These are phyloP conservation scores for Neuroscelio doddi DNA, from an alignment of 2,888 invertebrate species.

Conservation along the genomic window DNA sequence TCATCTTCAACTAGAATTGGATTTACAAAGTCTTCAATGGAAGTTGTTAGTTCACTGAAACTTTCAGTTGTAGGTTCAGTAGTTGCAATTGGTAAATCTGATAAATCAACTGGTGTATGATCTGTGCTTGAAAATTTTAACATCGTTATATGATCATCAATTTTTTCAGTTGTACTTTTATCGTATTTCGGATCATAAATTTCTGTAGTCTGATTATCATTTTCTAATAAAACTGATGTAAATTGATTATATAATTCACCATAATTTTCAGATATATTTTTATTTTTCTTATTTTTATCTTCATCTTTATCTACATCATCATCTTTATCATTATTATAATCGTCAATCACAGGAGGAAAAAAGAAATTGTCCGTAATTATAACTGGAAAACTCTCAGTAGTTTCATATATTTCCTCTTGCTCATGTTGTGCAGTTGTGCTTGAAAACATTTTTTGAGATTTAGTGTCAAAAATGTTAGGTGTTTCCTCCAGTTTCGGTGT, in stretches of 20 bases:
- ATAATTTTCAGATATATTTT: too few species aligned
- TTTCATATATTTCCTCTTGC: constrained; percentile 23
- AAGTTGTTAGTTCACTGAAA: constrained; percentile 10
- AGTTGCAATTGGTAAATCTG: constrained; percentile 1
- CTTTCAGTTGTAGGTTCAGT: constrained; percentile 30
- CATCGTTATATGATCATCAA: constrained; percentile 25
- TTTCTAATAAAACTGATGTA: constrained; percentile 19
- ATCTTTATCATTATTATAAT: constrained; percentile 40
- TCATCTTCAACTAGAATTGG: constrained; percentile 8
- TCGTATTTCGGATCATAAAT: neutral
- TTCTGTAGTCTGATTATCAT: constrained; percentile 5
- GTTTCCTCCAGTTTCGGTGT: constrained; percentile 58
- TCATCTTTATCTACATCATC: constrained; percentile 14
- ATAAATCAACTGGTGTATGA: neutral
- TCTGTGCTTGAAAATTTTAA: constrained; percentile 19
- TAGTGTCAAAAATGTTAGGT: constrained; percentile 56
- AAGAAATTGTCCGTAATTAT: constrained; percentile 70
- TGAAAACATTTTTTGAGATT: constrained; percentile 34
- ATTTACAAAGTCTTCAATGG: neutral
- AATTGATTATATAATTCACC: too few species aligned
- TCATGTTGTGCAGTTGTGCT: neutral
- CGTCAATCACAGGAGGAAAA: constrained; percentile 53
- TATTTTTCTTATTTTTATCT: too few species aligned
- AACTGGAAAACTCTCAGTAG: constrained; percentile 53
- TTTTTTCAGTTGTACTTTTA: constrained; percentile 10